Evolutionary conservation across 2,888 invertebrate species (phyloP), one percentile per base, ranked within the genome.

Genomic region (Bombyx huttoni): DNA sequence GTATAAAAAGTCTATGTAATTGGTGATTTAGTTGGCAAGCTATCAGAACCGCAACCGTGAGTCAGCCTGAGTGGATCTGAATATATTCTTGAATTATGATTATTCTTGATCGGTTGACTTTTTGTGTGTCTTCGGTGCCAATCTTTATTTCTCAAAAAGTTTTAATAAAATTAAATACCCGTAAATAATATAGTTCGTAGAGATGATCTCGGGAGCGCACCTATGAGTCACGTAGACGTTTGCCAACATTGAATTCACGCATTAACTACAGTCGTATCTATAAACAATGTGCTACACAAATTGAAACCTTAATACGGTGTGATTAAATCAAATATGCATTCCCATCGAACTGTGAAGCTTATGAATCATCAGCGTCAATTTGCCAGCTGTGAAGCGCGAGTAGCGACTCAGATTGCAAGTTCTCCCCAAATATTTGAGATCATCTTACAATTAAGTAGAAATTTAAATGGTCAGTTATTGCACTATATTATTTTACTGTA

Each of bases 351-450:
- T 67, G 73, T 70, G 67, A 70, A 59, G 63, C 48, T 58, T 71
- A 71, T 84, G 83, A 85, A 72, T 86, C 84, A 85, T 72, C 68
- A 65, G 50, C 58, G 62, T 63, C 63, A 62, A 64, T 67, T 63
- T 67, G 73, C 75, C 81, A 80, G 81, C 78, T 80, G 81, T 72
- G 70, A 75, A 75, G 78, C 79, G 81, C 72, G 70, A 75, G 74
- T 70, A 73, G 73, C 74, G 71, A 75, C 67, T 82, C 76, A 58
- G 69, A 75, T 81, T 81, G 77, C 78, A 77, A 72, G 67, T 72
- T 76, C 74, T 72, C 68, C 64, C 65, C 65, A 65, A 76, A 73
- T 75, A 69, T 70, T 66, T 60, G 62, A 57, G 66, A 69, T 78
- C 76, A 61, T 68, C 71, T 81, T 80, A 74, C 78, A 73, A 63